Evolutionary conservation across 2,113 vertebrate genomes (phyloP).

Genomic region (Clarias batrachus): DNA sequence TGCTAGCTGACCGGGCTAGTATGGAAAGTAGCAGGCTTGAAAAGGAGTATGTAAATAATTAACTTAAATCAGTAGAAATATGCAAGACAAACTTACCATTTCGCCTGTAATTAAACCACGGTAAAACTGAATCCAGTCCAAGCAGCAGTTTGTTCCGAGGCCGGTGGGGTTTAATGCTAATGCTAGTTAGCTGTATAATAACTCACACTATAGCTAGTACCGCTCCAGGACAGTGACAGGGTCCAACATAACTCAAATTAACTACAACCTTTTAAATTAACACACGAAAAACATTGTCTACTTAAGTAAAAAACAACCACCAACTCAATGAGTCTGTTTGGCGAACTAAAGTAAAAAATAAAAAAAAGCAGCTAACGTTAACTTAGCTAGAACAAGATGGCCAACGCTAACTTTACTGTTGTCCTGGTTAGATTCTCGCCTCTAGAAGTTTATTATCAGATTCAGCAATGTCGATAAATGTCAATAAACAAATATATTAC

Average conservation of each 20-base stretch:
- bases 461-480: neutral
- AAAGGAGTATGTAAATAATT: neutral
- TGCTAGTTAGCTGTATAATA: neutral
- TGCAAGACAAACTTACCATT: slow-evolving; percentile 3
- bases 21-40: neutral
- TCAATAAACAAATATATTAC: neutral
- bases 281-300: too few species aligned
- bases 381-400: slow-evolving; percentile 42
- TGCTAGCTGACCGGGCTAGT: neutral
- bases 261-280: neutral
- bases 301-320: neutral
- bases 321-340: neutral
- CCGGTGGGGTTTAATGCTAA: slow-evolving; percentile 4
- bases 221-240: neutral
- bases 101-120: neutral
- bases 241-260: slow-evolving; percentile 17
- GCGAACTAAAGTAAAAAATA: neutral
- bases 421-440: neutral
- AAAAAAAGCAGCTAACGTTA: neutral
- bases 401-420: slow-evolving; percentile 5
- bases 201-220: neutral
- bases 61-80: neutral
- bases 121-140: neutral
- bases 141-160: neutral
- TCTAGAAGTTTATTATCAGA: neutral